A percentile compares a stretch with the other conserved stretches of the same genome.
Conservation (phyloP, 2,888 invertebrate species). For the Tipula unca region DNA sequence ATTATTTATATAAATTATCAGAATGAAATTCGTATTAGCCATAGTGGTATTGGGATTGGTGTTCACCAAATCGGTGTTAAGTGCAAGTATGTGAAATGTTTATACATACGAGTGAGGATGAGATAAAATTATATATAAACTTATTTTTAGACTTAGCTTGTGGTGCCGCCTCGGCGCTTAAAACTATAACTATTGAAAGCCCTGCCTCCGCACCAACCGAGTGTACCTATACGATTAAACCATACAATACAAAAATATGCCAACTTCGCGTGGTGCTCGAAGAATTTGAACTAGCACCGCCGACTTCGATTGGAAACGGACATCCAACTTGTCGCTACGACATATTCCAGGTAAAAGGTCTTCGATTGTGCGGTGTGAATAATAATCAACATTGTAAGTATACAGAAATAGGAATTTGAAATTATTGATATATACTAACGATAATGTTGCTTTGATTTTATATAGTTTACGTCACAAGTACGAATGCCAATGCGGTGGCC, state of each 20-base stretch:
- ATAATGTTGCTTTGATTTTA: not conserved
- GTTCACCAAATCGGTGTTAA: not conserved
- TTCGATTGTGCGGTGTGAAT: constrained; percentile 51
- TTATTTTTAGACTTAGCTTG: not conserved
- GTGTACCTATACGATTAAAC: not conserved
- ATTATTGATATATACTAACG: not conserved
- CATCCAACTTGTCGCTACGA: constrained; percentile 28
- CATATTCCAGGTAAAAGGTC: constrained; percentile 31
- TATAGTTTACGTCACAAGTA: constrained; percentile 32
- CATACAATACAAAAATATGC: not conserved
- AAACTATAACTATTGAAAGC: not conserved
- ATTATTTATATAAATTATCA: not conserved
- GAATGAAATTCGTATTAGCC: not conserved
- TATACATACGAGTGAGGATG: not conserved
- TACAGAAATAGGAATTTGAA: not conserved
- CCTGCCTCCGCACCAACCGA: not conserved
- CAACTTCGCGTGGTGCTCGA: constrained; percentile 8
- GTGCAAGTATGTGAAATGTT: not conserved
- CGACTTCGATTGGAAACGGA: constrained; percentile 31
- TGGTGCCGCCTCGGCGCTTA: not conserved
- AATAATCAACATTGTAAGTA: constrained; percentile 53
- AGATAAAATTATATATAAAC: not conserved
- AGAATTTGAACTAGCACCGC: constrained; percentile 28
- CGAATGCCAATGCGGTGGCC: constrained; percentile 27
- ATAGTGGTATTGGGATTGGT: not conserved